Conservation (phyloP, 2,888 invertebrate species). For the Phania funesta region DNA sequence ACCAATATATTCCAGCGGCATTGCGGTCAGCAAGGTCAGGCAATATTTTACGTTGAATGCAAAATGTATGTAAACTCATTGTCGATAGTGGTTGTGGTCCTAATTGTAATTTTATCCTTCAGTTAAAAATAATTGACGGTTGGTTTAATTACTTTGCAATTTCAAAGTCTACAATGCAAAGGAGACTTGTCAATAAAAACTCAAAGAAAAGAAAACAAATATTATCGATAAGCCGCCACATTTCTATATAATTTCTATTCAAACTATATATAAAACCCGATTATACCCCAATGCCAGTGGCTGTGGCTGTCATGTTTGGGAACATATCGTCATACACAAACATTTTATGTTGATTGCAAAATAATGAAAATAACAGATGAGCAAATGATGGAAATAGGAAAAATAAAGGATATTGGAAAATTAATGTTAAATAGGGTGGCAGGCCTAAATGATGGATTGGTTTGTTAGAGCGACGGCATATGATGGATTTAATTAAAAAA, state of each 20-base stretch:
- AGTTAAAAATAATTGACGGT: constrained; percentile 6
- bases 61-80: too few species aligned
- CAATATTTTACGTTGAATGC: too few species aligned
- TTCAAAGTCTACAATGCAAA: constrained; percentile 39
- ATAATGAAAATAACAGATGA: constrained; percentile 57
- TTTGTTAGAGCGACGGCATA: neutral
- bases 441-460: constrained; percentile 29
- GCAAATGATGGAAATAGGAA: constrained; percentile 40
- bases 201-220: neutral
- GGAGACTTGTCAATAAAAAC: constrained; percentile 7
- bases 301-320: neutral
- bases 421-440: constrained; percentile 27
- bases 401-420: constrained; percentile 37
- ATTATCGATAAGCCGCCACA: constrained; percentile 45
- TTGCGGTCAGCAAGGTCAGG: too few species aligned
- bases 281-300: constrained; percentile 35
- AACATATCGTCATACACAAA: neutral
- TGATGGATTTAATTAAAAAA: neutral
- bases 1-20: too few species aligned
- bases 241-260: constrained; percentile 33
- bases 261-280: constrained; percentile 56
- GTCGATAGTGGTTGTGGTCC: too few species aligned
- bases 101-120: too few species aligned
- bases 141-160: constrained; percentile 55
- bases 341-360: constrained; percentile 58